Evolutionary conservation across 2,888 invertebrate genomes (phyloP).

Genomic region (Volucella zonaria): DNA sequence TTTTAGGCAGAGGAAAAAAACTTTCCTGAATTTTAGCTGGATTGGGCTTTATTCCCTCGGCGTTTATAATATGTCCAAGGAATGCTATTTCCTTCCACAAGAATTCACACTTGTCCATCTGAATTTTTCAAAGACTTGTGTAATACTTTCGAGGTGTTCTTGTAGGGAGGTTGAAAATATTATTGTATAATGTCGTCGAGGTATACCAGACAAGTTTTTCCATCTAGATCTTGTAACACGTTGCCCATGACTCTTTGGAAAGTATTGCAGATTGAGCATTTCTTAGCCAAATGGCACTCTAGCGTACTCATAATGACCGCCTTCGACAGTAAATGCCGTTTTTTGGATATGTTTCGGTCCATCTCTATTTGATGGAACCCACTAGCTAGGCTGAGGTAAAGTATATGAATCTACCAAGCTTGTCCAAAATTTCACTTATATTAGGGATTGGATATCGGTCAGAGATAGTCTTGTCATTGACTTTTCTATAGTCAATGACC

Average conservation of each 20-base stretch:
- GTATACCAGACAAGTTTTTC: constrained; percentile 27
- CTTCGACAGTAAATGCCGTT: constrained; percentile 29
- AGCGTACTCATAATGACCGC: constrained; percentile 26
- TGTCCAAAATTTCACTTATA: constrained; percentile 38
- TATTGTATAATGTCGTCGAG: constrained; percentile 29
- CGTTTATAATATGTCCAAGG: constrained; percentile 15
- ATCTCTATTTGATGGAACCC: constrained; percentile 51
- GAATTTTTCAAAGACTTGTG: constrained; percentile 75
- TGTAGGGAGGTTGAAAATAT: constrained; percentile 37
- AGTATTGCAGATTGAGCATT: constrained; percentile 25
- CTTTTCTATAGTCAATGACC: constrained; percentile 43
- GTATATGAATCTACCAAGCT: constrained; percentile 16
- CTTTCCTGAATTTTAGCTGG: too few relatives aligned
- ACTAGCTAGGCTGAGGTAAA: constrained; percentile 37
- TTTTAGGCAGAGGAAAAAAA: constrained; percentile 14
- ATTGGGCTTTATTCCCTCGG: constrained; percentile 26
- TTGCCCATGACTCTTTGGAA: constrained; percentile 42
- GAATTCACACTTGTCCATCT: constrained; percentile 54
- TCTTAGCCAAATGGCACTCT: constrained; percentile 26
- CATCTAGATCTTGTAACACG: constrained; percentile 10
- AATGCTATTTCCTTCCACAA: constrained; percentile 19
- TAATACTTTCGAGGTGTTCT: constrained; percentile 34
- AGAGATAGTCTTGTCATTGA: constrained; percentile 30
- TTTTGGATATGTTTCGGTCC: constrained; percentile 16
- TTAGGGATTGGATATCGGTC: constrained; percentile 45